These are phyloP conservation scores for Limosa lapponica DNA, from an alignment of 2,797 vertebrate species.

Conservation along the genomic window DNA sequence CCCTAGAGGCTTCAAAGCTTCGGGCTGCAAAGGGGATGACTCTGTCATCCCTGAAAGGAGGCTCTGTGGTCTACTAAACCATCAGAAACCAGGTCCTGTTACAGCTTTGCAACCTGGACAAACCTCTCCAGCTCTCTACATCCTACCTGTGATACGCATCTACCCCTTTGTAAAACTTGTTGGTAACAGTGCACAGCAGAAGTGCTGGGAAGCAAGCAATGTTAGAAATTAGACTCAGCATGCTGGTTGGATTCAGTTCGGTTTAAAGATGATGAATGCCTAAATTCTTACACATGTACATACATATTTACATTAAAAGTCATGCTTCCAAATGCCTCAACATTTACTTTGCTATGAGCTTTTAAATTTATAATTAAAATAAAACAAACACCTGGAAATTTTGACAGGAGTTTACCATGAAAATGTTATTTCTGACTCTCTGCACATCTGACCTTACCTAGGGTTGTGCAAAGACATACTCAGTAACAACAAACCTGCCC, in stretches of 20 bases:
- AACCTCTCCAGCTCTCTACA: background rate
- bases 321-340: background rate
- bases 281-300: background rate
- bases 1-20: background rate
- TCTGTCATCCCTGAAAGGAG: background rate
- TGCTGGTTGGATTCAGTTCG: background rate
- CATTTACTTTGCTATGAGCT: background rate
- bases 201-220: background rate
- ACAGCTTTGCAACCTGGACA: background rate
- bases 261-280: background rate
- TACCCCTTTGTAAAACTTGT: background rate
- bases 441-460: too few species aligned
- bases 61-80: background rate
- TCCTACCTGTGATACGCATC: background rate
- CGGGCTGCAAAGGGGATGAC: background rate
- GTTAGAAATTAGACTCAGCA: background rate
- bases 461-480: too few species aligned
- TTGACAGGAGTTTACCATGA: background rate
- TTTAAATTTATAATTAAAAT: background rate
- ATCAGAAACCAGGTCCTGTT: background rate
- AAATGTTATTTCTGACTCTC: background rate
- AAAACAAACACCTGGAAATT: background rate
- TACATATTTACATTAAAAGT: background rate
- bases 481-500: background rate
- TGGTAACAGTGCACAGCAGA: background rate